Evolutionary conservation across 2,797 vertebrate species (phyloP).

Genomic region (Sebastes hubbsi): DNA sequence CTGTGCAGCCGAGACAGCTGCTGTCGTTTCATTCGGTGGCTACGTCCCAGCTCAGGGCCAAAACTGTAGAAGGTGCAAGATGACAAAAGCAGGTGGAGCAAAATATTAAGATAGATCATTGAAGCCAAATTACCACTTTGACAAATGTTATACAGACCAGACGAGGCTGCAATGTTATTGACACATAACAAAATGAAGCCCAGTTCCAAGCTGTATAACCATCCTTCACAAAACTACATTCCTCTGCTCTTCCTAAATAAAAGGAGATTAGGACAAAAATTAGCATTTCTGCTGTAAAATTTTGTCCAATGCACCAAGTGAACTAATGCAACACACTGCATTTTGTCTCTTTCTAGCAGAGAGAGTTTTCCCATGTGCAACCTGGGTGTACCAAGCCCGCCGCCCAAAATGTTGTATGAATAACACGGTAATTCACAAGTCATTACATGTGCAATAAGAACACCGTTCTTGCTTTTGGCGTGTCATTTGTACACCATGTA

Average conservation of each 20-base stretch:
- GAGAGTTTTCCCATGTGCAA: not conserved
- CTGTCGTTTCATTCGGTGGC: constrained; percentile 2
- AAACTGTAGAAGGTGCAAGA: not conserved
- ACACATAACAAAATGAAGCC: not conserved
- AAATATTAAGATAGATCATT: constrained; percentile 10
- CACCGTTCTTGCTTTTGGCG: not conserved
- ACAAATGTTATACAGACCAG: not conserved
- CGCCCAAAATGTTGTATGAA: not conserved
- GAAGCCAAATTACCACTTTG: not conserved
- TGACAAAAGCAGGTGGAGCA: not conserved
- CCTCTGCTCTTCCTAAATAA: not conserved
- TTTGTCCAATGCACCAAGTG: not conserved
- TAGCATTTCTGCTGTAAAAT: not conserved
- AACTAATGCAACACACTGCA: not conserved
- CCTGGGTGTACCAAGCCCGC: not conserved
- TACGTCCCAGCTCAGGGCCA: not conserved
- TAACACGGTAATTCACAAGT: not conserved
- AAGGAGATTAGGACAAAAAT: not conserved
- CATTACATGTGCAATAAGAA: not conserved
- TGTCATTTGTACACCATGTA: not conserved
- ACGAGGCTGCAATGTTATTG: not conserved
- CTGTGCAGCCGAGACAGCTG: constrained; percentile 5
- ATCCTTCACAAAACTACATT: too few species aligned
- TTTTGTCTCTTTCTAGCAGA: too few species aligned
- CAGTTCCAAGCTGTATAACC: too few species aligned